Evolutionary conservation across 2,888 invertebrate genomes (phyloP), one percentile per base, ranked within the genome.

Genomic region (Pemphredon lugubris): DNA sequence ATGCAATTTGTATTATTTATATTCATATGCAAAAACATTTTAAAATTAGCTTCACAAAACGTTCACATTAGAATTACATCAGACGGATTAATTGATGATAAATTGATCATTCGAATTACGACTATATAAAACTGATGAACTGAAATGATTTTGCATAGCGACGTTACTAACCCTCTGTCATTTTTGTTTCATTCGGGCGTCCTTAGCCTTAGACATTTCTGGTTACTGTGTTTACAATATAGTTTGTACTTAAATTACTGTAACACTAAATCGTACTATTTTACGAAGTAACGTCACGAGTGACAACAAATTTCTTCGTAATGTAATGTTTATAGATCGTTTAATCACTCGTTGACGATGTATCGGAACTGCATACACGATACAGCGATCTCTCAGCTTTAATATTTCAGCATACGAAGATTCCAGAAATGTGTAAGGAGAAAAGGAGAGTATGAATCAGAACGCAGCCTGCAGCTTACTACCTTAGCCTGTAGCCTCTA

Each of bases 401-500:
- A 67, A 48, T 55, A 72, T 78, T 77, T 65, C 79, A 75, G 65
- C 65, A 39, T 67, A 47, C 18, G 47, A 66, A 75, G 73, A 73
- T 61, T 39, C 77, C 72, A 77, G 77, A 83, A 81, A 75, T 71
- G 72, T 80, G 59, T 73, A 78, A 65, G 75, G 77, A 66, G 66
- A 57, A 63, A 74, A 60, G 75, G 66, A 75, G 72, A 77, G 64
- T 77, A 77, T 82, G 71, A 84, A 83, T 82, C 82, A 81, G 83
- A 86, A 85, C 82, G 83, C 83, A 86, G 86, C 87, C 86, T 88
- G 87, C 84, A 88, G 86, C 89, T 88, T 89, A 88, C 87, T 86
- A 89, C 89, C 89, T 88, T 89, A 89, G 89, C 89, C 89, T 89
- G 89, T 87, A 89, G 89, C 89, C 89, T 89, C 89, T 87, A 86